Percentiles rank a stretch among this genome's conserved stretches.
These are phyloP conservation scores for Emydocephalus ijimae DNA, from an alignment of 2,113 vertebrate species.

Conservation along the genomic window DNA sequence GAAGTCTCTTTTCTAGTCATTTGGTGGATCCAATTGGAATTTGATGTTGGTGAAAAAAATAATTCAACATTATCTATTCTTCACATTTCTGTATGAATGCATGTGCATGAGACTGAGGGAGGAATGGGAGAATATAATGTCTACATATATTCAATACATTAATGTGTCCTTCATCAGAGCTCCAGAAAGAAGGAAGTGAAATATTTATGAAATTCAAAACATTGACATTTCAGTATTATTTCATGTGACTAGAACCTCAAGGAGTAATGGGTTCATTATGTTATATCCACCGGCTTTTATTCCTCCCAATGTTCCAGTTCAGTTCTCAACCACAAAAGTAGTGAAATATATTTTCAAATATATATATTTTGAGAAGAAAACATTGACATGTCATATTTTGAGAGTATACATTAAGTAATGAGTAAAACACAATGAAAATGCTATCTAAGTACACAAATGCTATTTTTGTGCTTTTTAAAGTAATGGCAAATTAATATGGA, in stretches of 20 bases:
- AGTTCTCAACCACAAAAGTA: neutral
- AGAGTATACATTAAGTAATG: neutral
- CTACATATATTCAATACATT: neutral
- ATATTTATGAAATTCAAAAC: neutral
- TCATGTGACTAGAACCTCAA: neutral
- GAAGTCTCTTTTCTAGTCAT: neutral
- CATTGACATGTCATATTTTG: neutral
- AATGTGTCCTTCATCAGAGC: neutral
- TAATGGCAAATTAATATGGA: neutral
- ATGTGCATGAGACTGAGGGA: neutral
- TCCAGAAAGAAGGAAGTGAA: neutral
- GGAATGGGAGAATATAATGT: neutral
- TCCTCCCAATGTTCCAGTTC: neutral
- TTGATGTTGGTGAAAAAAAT: neutral
- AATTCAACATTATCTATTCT: neutral
- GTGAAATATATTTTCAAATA: neutral
- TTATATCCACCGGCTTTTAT: neutral
- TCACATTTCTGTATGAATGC: neutral
- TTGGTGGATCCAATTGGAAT: neutral
- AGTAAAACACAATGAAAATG: neutral
- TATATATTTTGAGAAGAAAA: neutral
- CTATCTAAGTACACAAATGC: neutral
- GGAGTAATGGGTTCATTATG: neutral
- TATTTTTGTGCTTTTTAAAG: neutral
- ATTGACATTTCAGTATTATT: neutral